These are phyloP conservation scores for Salpingus planirostris DNA, from an alignment of 2,888 invertebrate species.

Conservation along the genomic window DNA sequence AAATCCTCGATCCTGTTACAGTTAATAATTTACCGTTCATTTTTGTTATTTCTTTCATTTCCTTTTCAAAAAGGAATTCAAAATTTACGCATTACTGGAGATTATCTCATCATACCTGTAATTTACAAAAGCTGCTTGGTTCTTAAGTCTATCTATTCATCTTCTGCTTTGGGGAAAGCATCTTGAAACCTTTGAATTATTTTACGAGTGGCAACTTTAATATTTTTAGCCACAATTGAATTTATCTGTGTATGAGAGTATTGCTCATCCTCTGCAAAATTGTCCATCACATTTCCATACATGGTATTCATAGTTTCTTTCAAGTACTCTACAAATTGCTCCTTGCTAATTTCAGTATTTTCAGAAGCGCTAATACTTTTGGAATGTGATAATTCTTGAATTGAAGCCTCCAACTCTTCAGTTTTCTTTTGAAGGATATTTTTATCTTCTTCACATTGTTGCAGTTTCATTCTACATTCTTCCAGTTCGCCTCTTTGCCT, in stretches of 20 bases:
- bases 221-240: conserved; percentile 16
- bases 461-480: conserved; percentile 8
- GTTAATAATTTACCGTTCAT: too few relatives aligned
- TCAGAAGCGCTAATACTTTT: conserved; percentile 3
- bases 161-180: too few relatives aligned
- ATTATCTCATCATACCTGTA: too few relatives aligned
- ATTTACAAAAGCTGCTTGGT: too few relatives aligned
- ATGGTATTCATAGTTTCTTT: conserved; percentile 33
- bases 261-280: conserved; percentile 15
- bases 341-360: not conserved
- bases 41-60: too few relatives aligned
- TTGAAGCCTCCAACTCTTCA: conserved; percentile 11
- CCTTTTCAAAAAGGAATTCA: too few relatives aligned
- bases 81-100: too few relatives aligned
- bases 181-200: conserved; percentile 17
- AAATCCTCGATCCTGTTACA: too few relatives aligned
- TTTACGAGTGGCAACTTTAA: conserved; percentile 18
- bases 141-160: too few relatives aligned
- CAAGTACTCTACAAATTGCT: conserved; percentile 10
- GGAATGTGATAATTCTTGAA: too few relatives aligned
- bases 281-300: conserved; percentile 28
- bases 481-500: conserved; percentile 11
- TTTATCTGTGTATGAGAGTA: conserved; percentile 12
- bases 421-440: conserved; percentile 10
- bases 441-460: too few relatives aligned